Base-by-base conservation (phyloP, 2,113 vertebrate species). In the Prietella phreatophila region DNA sequence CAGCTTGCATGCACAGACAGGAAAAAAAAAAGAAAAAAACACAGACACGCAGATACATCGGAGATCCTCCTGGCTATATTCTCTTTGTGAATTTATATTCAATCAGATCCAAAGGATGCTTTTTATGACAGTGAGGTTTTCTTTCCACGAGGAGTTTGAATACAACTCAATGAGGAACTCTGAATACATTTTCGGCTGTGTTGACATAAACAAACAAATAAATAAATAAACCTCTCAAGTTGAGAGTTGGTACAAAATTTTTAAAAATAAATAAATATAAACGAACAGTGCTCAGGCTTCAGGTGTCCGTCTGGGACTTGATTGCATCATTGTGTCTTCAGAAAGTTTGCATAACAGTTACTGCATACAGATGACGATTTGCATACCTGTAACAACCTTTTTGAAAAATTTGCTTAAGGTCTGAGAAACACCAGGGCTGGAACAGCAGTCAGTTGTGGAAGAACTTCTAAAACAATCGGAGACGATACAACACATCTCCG, bases 381-480 rank as follows among this genome's bases (percentile, higher is more conserved):
- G 84, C 84, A 76, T 85, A 61, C 69, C 4, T 91, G 92, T 91
- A 87, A 83, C 75, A 76, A 76, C 53, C 71, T 25, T 76, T 60
- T 50, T 42, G 8, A 60, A 39, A 60, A 15, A 85, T 85, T 76
- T 85, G 84, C 36, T 85, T 85, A 85, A 42, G 33, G 55, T 53
- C 53, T 76, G 55, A 60, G 33, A 58, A 60, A 73, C 53, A 8
- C 69, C 17, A 1, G 10, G 61, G 42, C 61, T 36, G 63, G n/a
- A 10, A 69, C 3, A 2, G 47, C 27, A 33, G 19, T 25, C 47
- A 17, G 22, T 9, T 10, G 53, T 33, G 13, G 10, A 81, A 33
- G 9, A 27, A 56, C 8, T 36, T 53, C 50, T 36, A 3, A 30
- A 9, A 13, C n/a, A 10, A 30, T 30, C 27, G 0, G 27, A 30